These are phyloP conservation scores for Steinernema feltiae DNA, from an alignment of 1,140 invertebrate genomes.

Conservation along the genomic window DNA sequence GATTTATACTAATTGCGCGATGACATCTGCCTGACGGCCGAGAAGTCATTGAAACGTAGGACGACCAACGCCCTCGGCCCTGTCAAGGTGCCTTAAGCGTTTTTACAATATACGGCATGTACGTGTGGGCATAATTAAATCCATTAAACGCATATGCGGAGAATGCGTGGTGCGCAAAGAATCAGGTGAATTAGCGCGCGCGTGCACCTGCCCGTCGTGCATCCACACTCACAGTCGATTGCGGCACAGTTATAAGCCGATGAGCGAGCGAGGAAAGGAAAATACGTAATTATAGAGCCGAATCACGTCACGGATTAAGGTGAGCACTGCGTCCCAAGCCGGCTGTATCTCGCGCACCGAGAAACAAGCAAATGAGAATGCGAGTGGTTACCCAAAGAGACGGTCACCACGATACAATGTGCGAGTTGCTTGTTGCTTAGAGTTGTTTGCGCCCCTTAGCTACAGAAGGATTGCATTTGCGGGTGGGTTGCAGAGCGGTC, in stretches of 20 bases:
- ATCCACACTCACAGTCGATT: neutral
- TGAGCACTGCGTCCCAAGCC: neutral
- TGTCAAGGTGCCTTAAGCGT: neutral
- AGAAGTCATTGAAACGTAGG: neutral
- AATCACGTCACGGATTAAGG: constrained; percentile 6
- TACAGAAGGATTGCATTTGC: neutral
- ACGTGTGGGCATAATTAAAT: constrained; percentile 1
- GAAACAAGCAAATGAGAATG: neutral
- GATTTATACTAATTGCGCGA: constrained; percentile 12
- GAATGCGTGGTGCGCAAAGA: constrained; percentile 1
- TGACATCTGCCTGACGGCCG: constrained; percentile 12
- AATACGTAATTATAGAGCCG: constrained; percentile 11
- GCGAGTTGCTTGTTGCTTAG: neutral
- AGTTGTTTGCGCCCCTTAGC: neutral
- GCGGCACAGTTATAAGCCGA: constrained; percentile 14
- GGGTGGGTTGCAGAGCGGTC: no score
- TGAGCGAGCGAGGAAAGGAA: neutral
- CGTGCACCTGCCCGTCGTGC: neutral
- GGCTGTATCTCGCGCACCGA: neutral
- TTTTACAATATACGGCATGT: neutral
- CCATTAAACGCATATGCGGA: constrained; percentile 1
- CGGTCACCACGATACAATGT: constrained; percentile 1
- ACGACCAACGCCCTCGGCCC: neutral
- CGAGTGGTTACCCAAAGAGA: neutral
- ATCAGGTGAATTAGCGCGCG: constrained; percentile 11